phyloP scores from a whole-genome alignment of 2,113 vertebrate species.

The Bubo bubo region DNA sequence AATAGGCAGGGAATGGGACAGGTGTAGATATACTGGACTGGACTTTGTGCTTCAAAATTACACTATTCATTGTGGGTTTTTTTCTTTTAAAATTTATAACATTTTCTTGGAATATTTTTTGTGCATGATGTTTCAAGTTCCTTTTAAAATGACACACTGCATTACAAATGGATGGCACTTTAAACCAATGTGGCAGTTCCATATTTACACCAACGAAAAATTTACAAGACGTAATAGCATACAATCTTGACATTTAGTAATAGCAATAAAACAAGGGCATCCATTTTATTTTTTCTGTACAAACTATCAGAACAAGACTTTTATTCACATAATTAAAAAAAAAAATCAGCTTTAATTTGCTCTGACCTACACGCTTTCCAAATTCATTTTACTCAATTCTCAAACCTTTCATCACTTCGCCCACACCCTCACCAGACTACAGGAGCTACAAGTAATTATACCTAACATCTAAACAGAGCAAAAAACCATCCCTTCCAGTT shows the following conservation, averaged over 20 bases:
- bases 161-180: slow-evolving; percentile 91
- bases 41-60: slow-evolving; percentile 78
- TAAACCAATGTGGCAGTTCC: slow-evolving; percentile 85
- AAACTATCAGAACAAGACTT: slow-evolving; percentile 90
- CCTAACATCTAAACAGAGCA: slow-evolving; percentile 85
- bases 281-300: slow-evolving; percentile 89
- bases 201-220: slow-evolving; percentile 96
- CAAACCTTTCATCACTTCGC: slow-evolving; percentile 86
- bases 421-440: slow-evolving; percentile 87
- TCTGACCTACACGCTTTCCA: slow-evolving; percentile 86
- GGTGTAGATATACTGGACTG: slow-evolving; percentile 57
- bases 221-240: slow-evolving; percentile 94
- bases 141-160: slow-evolving; percentile 87
- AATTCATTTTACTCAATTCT: slow-evolving; percentile 79
- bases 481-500: slow-evolving; percentile 65
- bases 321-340: slow-evolving; percentile 82
- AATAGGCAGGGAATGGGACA: slow-evolving; percentile 79
- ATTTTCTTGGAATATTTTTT: slow-evolving; percentile 60
- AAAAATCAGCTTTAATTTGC: slow-evolving; percentile 81
- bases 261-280: slow-evolving; percentile 86
- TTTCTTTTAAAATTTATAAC: slow-evolving; percentile 75
- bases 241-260: slow-evolving; percentile 90
- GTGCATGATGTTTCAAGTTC: slow-evolving; percentile 67
- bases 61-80: slow-evolving; percentile 68
- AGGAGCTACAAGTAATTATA: slow-evolving; percentile 84